These are phyloP conservation scores for Microtus pennsylvanicus DNA, from an alignment of 2,113 vertebrate genomes.

Conservation along the genomic window DNA sequence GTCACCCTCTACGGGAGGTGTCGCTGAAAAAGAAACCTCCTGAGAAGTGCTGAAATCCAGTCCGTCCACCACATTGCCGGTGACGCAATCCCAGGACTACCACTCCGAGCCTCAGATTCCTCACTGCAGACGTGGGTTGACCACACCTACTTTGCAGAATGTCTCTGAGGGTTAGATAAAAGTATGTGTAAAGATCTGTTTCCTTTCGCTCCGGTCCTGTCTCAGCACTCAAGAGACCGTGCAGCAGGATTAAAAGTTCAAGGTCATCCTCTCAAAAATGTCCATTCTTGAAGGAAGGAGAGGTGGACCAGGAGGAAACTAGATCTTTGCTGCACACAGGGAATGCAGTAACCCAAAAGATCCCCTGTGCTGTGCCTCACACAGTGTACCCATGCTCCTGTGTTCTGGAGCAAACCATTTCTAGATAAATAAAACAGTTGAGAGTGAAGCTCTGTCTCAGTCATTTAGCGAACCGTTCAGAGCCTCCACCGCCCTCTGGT, in stretches of 20 bases:
- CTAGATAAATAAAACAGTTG: background rate
- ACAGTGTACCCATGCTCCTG: too few species aligned
- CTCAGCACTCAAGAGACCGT: background rate
- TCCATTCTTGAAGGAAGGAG: background rate
- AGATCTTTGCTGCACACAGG: background rate
- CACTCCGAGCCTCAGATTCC: background rate
- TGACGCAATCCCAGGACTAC: background rate
- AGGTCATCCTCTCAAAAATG: background rate
- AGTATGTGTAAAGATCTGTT: background rate
- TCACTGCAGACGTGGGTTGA: background rate
- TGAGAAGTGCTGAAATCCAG: background rate
- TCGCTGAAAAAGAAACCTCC: background rate
- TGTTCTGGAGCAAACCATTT: background rate
- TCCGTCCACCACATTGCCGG: background rate
- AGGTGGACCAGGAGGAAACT: background rate
- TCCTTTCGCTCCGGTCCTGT: background rate
- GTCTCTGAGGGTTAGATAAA: background rate
- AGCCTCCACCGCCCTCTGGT: background rate
- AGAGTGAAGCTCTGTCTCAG: background rate
- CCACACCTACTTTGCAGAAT: background rate
- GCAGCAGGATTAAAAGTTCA: background rate
- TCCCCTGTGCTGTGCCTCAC: background rate
- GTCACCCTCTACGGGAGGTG: background rate
- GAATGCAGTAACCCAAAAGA: constrained; percentile 16
- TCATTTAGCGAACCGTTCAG: background rate